Evolutionary conservation across 2,888 invertebrate species (phyloP), one percentile per base, ranked within the genome.

Genomic region (Dynastes maya): DNA sequence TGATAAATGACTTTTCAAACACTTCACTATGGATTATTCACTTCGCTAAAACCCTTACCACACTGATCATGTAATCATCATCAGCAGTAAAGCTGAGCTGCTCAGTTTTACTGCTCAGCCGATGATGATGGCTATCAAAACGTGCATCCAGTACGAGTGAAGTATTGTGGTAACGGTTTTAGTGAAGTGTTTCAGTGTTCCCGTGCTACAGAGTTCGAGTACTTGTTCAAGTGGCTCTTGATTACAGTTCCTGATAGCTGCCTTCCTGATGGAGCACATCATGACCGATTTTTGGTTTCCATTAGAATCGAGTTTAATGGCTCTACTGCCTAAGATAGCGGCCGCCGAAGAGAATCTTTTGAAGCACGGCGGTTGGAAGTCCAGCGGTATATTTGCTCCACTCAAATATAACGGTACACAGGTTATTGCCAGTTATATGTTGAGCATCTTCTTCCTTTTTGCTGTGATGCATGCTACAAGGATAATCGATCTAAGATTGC

Each of bases 201-300:
- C 22, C 22, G 22, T 22, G 22, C 22, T 22, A 22, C 22, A 22
- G 22, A 22, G 22, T 22, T 22, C 22, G 22, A 22, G 22, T 22
- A 22, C 22, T 22, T 22, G 22, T 22, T 22, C 22, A 22, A 22
- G 22, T 22, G 22, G 22, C 22, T 22, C 6, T 37, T 37, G 32
- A 37, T 85, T 85, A 74, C 80, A 88, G 87, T 86, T 86, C 78
- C 72, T 86, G 9, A 78, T 85, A 5, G 81, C 85, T 0, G 80
- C 84, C n/a, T 86, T 87, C 65, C 53, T 87, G 29, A 85, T 88
- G 81, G 88, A 89, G 83, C 82, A 84, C 55, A 82, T 87, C 11
- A 83, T 87, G 80, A 83, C 83, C 3, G 85, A 87, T 67, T 88
- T 89, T 79, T 89, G 88, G 89, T 86, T 86, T 77, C 88, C 88